Evolutionary conservation across 1,140 invertebrate genomes (phyloP).

Genomic region (Aphaenogaster rudis): DNA sequence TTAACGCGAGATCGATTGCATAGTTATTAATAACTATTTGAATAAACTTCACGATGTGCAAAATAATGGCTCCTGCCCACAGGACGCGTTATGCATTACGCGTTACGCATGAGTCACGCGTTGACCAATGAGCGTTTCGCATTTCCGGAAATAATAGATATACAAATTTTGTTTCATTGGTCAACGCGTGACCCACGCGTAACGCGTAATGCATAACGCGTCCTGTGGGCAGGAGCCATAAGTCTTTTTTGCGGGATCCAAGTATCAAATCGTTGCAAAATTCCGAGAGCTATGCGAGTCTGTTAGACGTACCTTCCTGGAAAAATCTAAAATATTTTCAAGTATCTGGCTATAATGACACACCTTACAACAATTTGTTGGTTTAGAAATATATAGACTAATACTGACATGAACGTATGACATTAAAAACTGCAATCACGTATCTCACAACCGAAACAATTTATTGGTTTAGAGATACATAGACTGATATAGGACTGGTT

Average conservation of each 20-base stretch:
- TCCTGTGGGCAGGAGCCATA: too few relatives aligned
- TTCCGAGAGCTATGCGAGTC: not conserved
- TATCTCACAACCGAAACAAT: not conserved
- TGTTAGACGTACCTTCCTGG: not conserved
- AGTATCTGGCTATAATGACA: not conserved
- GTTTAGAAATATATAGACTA: not conserved
- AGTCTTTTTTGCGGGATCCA: not conserved
- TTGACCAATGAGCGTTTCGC: too few relatives aligned
- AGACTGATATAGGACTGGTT: not conserved
- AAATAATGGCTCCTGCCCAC: not conserved
- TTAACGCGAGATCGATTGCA: constrained; percentile 17
- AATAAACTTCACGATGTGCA: not conserved
- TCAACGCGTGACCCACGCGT: too few relatives aligned
- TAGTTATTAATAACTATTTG: not conserved
- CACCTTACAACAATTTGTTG: not conserved
- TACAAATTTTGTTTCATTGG: too few relatives aligned
- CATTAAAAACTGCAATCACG: not conserved
- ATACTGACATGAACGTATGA: not conserved
- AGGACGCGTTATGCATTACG: too few relatives aligned
- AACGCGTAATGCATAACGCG: too few relatives aligned
- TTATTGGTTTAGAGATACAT: not conserved
- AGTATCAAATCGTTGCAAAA: not conserved
- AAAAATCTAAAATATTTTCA: not conserved
- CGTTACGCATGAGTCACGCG: too few relatives aligned
- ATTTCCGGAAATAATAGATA: too few relatives aligned